Conservation (phyloP, 1,140 invertebrate species). For the Eumaeus atala region DNA sequence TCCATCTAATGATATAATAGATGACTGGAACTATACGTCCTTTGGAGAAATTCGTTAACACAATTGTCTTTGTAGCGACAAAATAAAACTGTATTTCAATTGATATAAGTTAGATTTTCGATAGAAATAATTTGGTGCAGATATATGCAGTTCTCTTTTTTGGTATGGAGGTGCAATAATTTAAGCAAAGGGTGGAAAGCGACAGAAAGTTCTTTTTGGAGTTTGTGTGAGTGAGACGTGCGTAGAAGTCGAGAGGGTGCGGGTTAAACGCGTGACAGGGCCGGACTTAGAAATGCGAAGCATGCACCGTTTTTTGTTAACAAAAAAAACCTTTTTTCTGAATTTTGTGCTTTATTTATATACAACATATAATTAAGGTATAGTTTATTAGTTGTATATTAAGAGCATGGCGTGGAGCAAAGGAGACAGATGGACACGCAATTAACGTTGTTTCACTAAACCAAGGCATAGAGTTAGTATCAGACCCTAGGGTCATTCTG, state of each 20-base stretch:
- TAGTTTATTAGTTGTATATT: too few species aligned
- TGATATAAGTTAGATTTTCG: conserved; percentile 38
- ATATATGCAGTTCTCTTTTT: conserved; percentile 43
- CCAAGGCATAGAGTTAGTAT: too few species aligned
- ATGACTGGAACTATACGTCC: conserved; percentile 52
- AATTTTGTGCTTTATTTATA: too few species aligned
- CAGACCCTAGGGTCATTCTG: too few species aligned
- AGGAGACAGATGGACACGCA: too few species aligned
- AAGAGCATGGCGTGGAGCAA: too few species aligned
- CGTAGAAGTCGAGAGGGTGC: conserved; percentile 66
- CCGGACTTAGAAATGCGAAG: conserved; percentile 27
- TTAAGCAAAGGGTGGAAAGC: conserved; percentile 71
- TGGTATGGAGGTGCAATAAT: conserved; percentile 66
- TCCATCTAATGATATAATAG: conserved; percentile 53
- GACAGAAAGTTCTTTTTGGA: conserved; percentile 70
- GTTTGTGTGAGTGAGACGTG: conserved; percentile 72
- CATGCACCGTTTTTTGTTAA: too few species aligned
- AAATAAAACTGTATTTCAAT: conserved; percentile 31
- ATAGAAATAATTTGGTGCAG: conserved; percentile 25
- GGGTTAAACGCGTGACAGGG: conserved; percentile 62
- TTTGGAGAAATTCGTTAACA: conserved; percentile 56
- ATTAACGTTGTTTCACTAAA: too few species aligned
- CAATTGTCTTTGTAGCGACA: conserved; percentile 25
- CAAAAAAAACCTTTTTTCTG: too few species aligned
- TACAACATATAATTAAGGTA: too few species aligned